Percentiles rank a stretch among this genome's conserved stretches.
phyloP scores from a whole-genome alignment of 2,113 vertebrate genomes.

The Python bivittatus region DNA sequence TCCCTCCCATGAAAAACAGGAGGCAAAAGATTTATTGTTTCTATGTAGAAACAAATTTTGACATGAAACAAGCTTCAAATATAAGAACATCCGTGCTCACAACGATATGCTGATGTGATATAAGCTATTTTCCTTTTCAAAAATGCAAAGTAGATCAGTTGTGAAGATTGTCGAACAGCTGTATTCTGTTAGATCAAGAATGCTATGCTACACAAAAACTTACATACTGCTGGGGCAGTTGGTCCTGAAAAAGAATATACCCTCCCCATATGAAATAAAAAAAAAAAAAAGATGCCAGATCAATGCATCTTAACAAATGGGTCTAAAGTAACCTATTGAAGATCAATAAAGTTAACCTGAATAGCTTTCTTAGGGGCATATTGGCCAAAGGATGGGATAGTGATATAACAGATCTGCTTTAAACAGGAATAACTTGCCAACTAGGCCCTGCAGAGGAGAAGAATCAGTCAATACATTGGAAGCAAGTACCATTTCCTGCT shows the following conservation, averaged over 20 bases:
- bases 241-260: background rate
- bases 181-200: background rate
- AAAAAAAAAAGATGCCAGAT: background rate
- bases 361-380: background rate
- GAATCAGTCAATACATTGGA: background rate
- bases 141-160: background rate
- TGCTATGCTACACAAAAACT: background rate
- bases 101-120: background rate
- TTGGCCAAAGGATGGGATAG: background rate
- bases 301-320: background rate
- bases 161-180: background rate
- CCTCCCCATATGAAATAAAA: background rate
- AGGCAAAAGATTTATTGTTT: background rate
- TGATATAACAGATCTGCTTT: background rate
- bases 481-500: background rate
- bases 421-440: background rate
- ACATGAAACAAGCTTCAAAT: background rate
- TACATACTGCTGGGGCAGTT: background rate
- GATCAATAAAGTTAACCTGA: background rate
- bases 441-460: too few relatives aligned
- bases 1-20: background rate
- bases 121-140: background rate
- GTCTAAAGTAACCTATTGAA: background rate
- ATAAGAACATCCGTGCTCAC: background rate
- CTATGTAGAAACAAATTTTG: background rate